A percentile compares a stretch with the other conserved stretches of the same genome.
Conservation (phyloP, 2,113 vertebrate species). For the Thalassarche chlororhynchos region DNA sequence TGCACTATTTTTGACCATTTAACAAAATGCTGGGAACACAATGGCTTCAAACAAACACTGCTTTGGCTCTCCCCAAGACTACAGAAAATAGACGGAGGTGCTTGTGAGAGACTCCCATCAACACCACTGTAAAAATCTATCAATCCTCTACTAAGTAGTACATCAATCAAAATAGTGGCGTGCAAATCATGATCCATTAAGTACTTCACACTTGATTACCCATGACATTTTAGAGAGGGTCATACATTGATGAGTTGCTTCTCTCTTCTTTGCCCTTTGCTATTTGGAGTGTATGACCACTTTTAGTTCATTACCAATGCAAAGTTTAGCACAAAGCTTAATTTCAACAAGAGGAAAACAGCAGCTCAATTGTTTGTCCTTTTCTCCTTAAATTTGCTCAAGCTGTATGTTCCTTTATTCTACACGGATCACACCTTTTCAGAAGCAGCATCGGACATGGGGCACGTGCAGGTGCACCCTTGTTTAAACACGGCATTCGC, state of each 20-base stretch:
- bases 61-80: not conserved
- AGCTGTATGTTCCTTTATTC: not conserved
- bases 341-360: not conserved
- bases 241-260: constrained; percentile 29
- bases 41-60: constrained; percentile 6
- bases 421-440: not conserved
- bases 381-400: not conserved
- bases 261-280: constrained; percentile 63
- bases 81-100: constrained; percentile 16
- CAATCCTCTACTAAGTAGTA: constrained; percentile 29
- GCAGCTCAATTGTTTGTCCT: not conserved
- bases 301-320: constrained; percentile 30
- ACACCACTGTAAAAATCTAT: constrained; percentile 28
- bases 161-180: constrained; percentile 50
- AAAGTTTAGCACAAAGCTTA: constrained; percentile 5
- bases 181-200: constrained; percentile 66
- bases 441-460: not conserved
- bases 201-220: constrained; percentile 61
- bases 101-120: constrained; percentile 45
- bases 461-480: not conserved
- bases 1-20: not conserved
- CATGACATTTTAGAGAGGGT: constrained; percentile 57
- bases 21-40: constrained; percentile 14
- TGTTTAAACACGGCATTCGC: accelerated
- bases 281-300: constrained; percentile 26